Evolutionary conservation across 2,113 vertebrate genomes (phyloP).

Genomic region (Mormyrus iriodes): DNA sequence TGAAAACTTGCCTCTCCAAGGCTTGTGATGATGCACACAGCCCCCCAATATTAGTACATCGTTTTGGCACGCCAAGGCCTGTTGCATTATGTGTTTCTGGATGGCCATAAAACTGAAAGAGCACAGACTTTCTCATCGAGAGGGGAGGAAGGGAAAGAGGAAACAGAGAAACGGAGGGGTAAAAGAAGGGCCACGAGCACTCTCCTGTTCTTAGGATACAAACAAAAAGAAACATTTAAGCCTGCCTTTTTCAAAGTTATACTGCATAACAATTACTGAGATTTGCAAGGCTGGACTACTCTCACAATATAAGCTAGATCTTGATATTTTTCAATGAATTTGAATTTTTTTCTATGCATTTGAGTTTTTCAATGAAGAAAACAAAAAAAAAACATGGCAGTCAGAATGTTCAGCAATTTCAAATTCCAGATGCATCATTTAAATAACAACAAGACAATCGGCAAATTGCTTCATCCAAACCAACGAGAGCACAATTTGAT

Average conservation of each 20-base stretch:
- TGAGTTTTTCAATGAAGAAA: not conserved
- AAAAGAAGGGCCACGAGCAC: not conserved
- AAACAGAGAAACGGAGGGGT: not conserved
- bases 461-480: not conserved
- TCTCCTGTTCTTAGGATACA: not conserved
- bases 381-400: not conserved
- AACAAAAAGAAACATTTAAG: not conserved
- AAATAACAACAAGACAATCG: not conserved
- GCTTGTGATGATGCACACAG: slow-evolving; percentile 29
- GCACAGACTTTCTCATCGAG: slow-evolving; percentile 14
- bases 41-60: slow-evolving; percentile 31
- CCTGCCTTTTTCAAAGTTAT: not conserved
- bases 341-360: not conserved
- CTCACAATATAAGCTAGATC: not conserved
- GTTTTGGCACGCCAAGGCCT: slow-evolving; percentile 19
- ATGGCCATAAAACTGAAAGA: slow-evolving; percentile 19
- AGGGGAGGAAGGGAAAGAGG: not conserved
- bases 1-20: slow-evolving; percentile 38
- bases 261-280: not conserved
- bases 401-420: not conserved
- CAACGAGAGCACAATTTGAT: not conserved
- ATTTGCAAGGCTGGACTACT: not conserved
- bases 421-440: not conserved
- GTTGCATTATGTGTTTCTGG: slow-evolving; percentile 21
- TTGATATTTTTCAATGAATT: not conserved